These are phyloP conservation scores for Corapipo altera DNA, from an alignment of 2,113 vertebrate species.

Conservation along the genomic window DNA sequence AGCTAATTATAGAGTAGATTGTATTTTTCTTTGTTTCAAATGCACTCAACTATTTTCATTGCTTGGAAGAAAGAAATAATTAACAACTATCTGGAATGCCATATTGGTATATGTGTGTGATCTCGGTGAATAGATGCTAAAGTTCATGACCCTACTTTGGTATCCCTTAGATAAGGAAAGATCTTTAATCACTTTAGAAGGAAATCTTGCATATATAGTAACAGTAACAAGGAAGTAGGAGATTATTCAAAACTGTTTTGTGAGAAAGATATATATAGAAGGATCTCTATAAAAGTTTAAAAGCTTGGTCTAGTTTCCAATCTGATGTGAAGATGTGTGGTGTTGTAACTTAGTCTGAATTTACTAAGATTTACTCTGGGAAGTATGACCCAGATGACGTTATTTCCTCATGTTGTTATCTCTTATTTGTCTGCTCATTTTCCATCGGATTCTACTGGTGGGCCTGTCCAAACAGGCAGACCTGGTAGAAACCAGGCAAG, in stretches of 20 bases:
- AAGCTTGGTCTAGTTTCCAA: neutral
- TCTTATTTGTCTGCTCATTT: neutral
- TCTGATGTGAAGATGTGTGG: neutral
- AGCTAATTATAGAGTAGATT: neutral
- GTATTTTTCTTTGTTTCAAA: neutral
- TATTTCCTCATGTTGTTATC: neutral
- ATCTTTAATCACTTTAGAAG: neutral
- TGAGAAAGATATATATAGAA: neutral
- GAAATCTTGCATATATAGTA: neutral
- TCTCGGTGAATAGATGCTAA: neutral
- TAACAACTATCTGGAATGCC: neutral
- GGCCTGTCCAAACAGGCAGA: neutral
- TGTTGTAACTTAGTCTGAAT: neutral
- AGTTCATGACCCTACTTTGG: neutral
- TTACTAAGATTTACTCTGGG: neutral
- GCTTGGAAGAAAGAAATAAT: conserved; percentile 1
- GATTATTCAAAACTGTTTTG: neutral
- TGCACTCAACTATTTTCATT: neutral
- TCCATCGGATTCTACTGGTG: neutral
- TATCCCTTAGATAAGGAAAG: neutral
- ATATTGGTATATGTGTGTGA: neutral
- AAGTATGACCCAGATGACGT: neutral
- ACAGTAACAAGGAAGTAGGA: neutral
- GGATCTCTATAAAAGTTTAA: neutral
- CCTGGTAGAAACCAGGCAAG: neutral